phyloP scores from a whole-genome alignment of 1,140 invertebrate genomes.

The Diachasma alloeum region DNA sequence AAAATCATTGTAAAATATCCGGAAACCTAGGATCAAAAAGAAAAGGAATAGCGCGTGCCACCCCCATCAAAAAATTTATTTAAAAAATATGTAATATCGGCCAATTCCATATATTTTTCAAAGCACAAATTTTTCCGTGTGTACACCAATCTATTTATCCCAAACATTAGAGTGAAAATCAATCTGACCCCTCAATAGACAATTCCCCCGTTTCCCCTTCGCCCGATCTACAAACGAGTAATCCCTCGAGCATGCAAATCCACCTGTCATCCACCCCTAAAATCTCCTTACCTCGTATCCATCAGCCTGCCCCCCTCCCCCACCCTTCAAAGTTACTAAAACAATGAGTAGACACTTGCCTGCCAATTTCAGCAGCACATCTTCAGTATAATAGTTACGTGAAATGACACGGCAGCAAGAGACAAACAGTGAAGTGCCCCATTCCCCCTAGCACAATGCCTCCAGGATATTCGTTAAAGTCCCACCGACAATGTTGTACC shows the following conservation, averaged over 20 bases:
- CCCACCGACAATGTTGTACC: not conserved
- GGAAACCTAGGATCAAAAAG: no score
- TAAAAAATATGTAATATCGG: no score
- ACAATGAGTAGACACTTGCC: conserved; percentile 6
- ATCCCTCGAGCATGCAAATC: not conserved
- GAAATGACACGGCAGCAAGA: not conserved
- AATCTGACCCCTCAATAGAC: no score
- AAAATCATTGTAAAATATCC: no score
- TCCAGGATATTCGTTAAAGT: not conserved
- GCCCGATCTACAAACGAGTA: no score
- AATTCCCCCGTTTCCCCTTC: no score
- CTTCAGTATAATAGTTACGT: not conserved
- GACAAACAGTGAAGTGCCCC: not conserved
- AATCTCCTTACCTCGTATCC: not conserved
- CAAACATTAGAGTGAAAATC: no score
- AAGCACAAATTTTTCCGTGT: no score
- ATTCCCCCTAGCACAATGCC: not conserved
- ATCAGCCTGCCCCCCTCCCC: not conserved
- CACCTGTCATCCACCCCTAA: not conserved
- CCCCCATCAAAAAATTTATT: no score
- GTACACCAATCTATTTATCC: no score
- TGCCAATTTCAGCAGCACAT: not conserved
- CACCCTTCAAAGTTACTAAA: not conserved
- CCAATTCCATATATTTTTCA: no score
- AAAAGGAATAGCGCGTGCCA: no score